Conservation (phyloP, 1,140 invertebrate species). For the Apis dorsata region DNA sequence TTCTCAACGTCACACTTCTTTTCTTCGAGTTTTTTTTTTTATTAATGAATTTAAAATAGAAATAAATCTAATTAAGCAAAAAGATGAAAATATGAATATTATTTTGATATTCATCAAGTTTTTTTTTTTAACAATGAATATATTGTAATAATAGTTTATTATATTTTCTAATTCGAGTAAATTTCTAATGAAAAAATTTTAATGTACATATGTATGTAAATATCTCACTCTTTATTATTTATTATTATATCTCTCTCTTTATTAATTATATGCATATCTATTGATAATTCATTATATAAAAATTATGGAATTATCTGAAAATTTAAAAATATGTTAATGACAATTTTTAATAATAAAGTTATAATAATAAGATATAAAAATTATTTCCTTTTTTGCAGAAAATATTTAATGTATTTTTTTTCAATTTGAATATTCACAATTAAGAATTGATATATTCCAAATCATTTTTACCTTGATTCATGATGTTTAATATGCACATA, state of each 20-base stretch:
- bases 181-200: neutral
- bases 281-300: too few relatives aligned
- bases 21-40: neutral
- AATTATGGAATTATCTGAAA: neutral
- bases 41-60: constrained; percentile 28
- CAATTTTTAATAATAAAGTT: too few relatives aligned
- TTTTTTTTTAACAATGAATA: neutral
- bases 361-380: neutral
- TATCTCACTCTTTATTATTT: too few relatives aligned
- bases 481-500: too few relatives aligned
- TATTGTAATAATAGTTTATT: neutral
- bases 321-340: neutral
- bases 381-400: neutral
- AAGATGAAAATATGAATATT: constrained; percentile 15
- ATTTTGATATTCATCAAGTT: constrained; percentile 10
- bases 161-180: neutral
- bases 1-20: neutral
- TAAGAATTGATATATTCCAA: too few relatives aligned
- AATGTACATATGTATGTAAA: neutral
- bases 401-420: too few relatives aligned
- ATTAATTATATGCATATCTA: too few relatives aligned
- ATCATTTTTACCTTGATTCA: too few relatives aligned
- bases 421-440: too few relatives aligned
- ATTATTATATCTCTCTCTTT: too few relatives aligned
- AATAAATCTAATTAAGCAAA: constrained; percentile 14